Percentiles rank a stretch among this genome's conserved stretches.
phyloP scores from a whole-genome alignment of 2,113 vertebrate species.

The Urocynchramus pylzowi region DNA sequence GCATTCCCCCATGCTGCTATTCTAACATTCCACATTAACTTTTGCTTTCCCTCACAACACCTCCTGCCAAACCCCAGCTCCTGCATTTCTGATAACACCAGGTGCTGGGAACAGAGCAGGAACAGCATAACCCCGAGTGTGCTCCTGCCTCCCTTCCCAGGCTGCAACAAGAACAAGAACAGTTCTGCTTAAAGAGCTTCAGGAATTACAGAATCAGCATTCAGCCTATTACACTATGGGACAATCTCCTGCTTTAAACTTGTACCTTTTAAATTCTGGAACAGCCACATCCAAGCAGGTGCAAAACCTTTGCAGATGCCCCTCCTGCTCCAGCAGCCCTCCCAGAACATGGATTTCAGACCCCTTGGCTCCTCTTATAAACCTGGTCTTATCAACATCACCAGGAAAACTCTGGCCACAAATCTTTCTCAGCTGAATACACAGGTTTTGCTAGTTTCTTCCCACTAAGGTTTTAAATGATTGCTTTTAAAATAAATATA shows the following conservation, averaged over 20 bases:
- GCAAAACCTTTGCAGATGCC: background rate
- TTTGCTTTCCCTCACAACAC: background rate
- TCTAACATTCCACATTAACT: background rate
- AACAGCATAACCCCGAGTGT: fast-evolving
- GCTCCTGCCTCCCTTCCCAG: background rate
- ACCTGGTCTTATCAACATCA: background rate
- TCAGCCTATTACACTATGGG: background rate
- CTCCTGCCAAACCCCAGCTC: fast-evolving
- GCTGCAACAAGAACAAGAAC: too few species aligned
- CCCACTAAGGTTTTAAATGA: background rate
- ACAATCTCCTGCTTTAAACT: background rate
- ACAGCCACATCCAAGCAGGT: background rate
- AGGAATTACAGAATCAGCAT: background rate
- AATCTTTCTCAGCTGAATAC: background rate
- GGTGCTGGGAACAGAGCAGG: background rate
- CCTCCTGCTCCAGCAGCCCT: background rate
- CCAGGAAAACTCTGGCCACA: background rate
- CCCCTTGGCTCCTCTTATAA: background rate
- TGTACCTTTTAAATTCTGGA: background rate
- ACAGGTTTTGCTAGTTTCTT: background rate
- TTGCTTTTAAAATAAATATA: background rate
- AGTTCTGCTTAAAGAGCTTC: background rate
- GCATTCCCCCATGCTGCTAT: background rate
- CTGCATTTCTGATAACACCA: background rate
- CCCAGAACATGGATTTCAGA: background rate